phyloP scores from a whole-genome alignment of 23 tunicate genomes.

The Trididemnum nubilum region DNA sequence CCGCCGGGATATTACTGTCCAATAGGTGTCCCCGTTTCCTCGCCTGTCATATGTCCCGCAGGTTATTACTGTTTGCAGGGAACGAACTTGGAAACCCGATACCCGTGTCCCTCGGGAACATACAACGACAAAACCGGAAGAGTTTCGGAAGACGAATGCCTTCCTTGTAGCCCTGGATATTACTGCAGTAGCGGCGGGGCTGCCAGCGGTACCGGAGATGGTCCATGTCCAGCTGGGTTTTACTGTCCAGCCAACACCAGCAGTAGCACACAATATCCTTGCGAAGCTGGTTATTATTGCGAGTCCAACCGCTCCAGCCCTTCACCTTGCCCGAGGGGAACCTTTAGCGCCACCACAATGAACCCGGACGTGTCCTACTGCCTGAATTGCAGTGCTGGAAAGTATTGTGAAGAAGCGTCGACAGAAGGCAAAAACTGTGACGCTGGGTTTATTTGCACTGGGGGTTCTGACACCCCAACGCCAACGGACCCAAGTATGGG shows the following conservation, averaged over 20 bases:
- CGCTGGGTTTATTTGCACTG: conserved; percentile 73
- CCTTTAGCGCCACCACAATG: conserved; percentile 13
- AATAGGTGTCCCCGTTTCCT: conserved; percentile 31
- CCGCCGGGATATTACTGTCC: conserved; percentile 86
- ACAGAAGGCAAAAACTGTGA: conserved; percentile 39
- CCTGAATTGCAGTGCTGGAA: conserved; percentile 57
- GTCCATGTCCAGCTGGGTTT: conserved; percentile 70
- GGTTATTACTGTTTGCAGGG: conserved; percentile 68
- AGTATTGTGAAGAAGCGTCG: conserved; percentile 53
- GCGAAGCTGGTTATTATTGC: conserved; percentile 74
- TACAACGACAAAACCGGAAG: conserved; percentile 72
- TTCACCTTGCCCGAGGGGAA: conserved; percentile 69
- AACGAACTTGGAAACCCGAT: conserved; percentile 26
- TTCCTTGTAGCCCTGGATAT: conserved; percentile 64
- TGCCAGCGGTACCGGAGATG: conserved; percentile 41
- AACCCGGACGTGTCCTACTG: conserved; percentile 50
- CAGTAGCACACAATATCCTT: conserved; percentile 30
- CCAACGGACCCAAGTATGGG: conserved; percentile 61
- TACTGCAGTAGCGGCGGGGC: conserved; percentile 58
- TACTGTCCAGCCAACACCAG: conserved; percentile 68
- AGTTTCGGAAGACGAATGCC: conserved; percentile 24
- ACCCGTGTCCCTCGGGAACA: conserved; percentile 64
- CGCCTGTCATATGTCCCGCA: conserved; percentile 43
- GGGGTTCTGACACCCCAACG: conserved; percentile 71
- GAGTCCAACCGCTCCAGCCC: conserved; percentile 53